A percentile compares a stretch with the other conserved stretches of the same genome.
Conservation (phyloP, 2,113 vertebrate genomes). For the Myrmophylax atrothorax region DNA sequence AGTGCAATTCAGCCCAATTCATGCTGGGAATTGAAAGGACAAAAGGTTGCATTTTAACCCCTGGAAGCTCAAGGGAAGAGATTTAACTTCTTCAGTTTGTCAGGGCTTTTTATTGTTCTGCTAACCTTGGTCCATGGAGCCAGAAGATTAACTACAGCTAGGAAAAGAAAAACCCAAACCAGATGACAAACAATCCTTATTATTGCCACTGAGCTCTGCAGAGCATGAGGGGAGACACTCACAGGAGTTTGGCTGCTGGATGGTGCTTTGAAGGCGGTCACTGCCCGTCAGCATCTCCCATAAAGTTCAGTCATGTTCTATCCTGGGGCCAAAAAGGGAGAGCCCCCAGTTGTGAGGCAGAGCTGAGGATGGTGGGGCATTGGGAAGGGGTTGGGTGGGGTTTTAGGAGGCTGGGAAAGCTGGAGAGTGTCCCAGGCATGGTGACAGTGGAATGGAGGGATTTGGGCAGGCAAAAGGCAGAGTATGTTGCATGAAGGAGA, state of each 20-base stretch:
- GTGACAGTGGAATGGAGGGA: neutral
- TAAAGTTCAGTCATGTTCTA: neutral
- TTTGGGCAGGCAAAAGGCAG: neutral
- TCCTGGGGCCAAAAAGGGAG: neutral
- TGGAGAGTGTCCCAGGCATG: neutral
- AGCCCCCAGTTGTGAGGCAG: neutral
- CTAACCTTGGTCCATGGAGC: neutral
- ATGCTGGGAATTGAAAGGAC: neutral
- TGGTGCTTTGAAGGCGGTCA: constrained; percentile 34
- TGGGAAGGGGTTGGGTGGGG: neutral
- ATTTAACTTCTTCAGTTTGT: neutral
- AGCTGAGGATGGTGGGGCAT: neutral
- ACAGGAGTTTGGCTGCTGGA: neutral
- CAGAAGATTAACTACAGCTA: neutral
- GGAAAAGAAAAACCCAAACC: neutral
- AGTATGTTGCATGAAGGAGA: neutral
- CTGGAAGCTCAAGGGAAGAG: neutral
- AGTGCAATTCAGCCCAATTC: neutral
- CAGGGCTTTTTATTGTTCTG: neutral
- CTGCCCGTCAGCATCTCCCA: constrained; percentile 20
- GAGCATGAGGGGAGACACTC: neutral
- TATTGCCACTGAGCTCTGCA: neutral
- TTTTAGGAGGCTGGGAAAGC: neutral
- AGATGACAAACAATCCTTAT: neutral
- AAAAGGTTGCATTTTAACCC: neutral